Percentiles rank a stretch among this genome's conserved stretches.
phyloP scores from a whole-genome alignment of 2,888 invertebrate species.

The Tyria jacobaeae region DNA sequence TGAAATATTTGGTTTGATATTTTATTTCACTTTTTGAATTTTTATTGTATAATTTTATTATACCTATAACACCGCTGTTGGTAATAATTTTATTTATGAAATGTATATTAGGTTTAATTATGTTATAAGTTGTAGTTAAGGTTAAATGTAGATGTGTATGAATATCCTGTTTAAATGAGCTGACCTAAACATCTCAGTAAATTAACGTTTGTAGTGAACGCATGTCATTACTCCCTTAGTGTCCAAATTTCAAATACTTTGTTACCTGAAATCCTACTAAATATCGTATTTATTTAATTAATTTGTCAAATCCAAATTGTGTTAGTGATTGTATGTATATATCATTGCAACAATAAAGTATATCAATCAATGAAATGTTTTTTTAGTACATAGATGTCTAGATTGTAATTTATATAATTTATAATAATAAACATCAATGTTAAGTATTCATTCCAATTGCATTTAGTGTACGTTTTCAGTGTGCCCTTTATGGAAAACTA shows the following conservation, averaged over 20 bases:
- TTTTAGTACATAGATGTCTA: not conserved
- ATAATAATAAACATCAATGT: not conserved
- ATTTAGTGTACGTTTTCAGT: slow-evolving; percentile 22
- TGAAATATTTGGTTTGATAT: not conserved
- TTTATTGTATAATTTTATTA: slow-evolving; percentile 7
- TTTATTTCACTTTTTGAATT: not conserved
- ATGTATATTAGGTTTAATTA: slow-evolving; percentile 19
- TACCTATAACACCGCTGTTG: slow-evolving; percentile 19
- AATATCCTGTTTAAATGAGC: slow-evolving; percentile 1
- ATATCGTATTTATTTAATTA: not conserved
- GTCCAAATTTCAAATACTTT: slow-evolving; percentile 10
- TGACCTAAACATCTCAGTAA: not conserved
- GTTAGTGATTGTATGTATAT: not conserved
- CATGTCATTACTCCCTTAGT: not conserved
- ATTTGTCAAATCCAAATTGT: not conserved
- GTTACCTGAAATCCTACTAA: slow-evolving; percentile 24
- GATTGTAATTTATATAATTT: slow-evolving; percentile 3
- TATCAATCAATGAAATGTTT: not conserved
- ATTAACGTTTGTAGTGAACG: not conserved
- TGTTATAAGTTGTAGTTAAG: slow-evolving; percentile 25
- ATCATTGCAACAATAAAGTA: not conserved
- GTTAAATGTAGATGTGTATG: slow-evolving; percentile 4
- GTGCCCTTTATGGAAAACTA: not conserved
- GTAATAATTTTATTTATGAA: slow-evolving; percentile 34
- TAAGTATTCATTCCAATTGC: slow-evolving; percentile 43